Evolutionary conservation across 2,888 invertebrate species (phyloP).

Genomic region (Lingula anatina): DNA sequence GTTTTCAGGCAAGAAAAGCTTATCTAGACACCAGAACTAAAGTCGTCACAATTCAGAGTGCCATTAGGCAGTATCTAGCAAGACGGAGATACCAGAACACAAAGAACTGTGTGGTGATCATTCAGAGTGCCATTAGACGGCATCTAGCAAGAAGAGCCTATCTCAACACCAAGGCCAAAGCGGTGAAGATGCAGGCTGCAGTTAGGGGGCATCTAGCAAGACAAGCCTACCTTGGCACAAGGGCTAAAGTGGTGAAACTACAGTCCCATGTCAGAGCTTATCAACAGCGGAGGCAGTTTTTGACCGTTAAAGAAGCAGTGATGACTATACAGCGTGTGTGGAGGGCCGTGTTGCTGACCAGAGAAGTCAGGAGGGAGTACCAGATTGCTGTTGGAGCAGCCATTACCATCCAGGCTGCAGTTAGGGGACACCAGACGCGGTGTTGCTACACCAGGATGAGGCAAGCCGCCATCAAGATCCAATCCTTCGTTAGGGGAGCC

Average conservation of each 20-base stretch:
- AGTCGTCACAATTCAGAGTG: background rate
- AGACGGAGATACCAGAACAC: constrained; percentile 9
- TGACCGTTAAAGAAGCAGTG: constrained; percentile 4
- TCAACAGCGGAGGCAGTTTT: background rate
- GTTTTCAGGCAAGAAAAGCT: background rate
- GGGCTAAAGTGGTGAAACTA: background rate
- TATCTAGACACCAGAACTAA: background rate
- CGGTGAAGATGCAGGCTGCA: constrained; percentile 9
- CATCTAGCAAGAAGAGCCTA: background rate
- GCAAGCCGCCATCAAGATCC: constrained; percentile 5
- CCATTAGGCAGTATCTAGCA: constrained; percentile 6
- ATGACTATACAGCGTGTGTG: constrained; percentile 8
- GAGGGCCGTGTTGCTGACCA: constrained; percentile 6
- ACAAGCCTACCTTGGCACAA: background rate
- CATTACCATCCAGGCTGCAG: constrained; percentile 4
- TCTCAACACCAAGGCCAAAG: constrained; percentile 2
- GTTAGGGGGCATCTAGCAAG: constrained; percentile 5
- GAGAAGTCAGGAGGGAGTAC: background rate
- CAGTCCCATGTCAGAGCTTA: background rate
- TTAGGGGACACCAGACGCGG: background rate
- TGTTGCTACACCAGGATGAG: constrained; percentile 6
- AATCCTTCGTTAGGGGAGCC: constrained; percentile 5
- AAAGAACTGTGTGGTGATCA: constrained; percentile 1
- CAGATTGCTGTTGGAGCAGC: constrained; percentile 5
- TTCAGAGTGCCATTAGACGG: background rate